Evolutionary conservation across 1,140 invertebrate genomes (phyloP).

Genomic region (Drosophila watanabei): DNA sequence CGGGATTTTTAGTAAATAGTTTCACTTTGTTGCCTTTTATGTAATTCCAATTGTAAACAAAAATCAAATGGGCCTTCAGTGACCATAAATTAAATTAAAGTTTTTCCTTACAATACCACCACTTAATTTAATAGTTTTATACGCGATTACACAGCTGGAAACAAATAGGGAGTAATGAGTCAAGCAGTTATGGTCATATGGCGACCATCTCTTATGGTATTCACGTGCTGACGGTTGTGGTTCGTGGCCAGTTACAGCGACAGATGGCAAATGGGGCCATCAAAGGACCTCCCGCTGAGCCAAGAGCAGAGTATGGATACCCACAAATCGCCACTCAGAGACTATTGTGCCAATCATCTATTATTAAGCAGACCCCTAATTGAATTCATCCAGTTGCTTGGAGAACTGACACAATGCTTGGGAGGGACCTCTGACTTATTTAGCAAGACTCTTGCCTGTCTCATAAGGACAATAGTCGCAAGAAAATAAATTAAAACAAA

Average conservation of each 20-base stretch:
- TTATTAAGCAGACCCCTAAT: slow-evolving; percentile 13
- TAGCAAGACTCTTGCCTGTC: not conserved
- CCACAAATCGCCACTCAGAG: slow-evolving; percentile 16
- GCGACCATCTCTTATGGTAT: not conserved
- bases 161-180: not conserved
- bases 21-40: no score
- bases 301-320: slow-evolving; percentile 7
- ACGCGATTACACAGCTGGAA: not conserved
- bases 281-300: slow-evolving; percentile 2
- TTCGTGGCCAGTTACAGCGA: slow-evolving; percentile 17
- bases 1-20: not conserved
- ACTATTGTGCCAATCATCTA: slow-evolving; percentile 13
- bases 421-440: not conserved
- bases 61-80: not conserved
- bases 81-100: not conserved
- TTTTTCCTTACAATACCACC: not conserved
- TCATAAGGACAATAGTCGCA: no score
- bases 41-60: not conserved
- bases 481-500: not conserved
- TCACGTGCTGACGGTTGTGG: slow-evolving; percentile 33
- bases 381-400: not conserved
- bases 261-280: slow-evolving; percentile 50
- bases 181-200: not conserved
- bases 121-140: slow-evolving; percentile 1
- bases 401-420: not conserved